These are phyloP conservation scores for Carettochelys insculpta DNA, from an alignment of 2,113 vertebrate genomes.

Conservation along the genomic window DNA sequence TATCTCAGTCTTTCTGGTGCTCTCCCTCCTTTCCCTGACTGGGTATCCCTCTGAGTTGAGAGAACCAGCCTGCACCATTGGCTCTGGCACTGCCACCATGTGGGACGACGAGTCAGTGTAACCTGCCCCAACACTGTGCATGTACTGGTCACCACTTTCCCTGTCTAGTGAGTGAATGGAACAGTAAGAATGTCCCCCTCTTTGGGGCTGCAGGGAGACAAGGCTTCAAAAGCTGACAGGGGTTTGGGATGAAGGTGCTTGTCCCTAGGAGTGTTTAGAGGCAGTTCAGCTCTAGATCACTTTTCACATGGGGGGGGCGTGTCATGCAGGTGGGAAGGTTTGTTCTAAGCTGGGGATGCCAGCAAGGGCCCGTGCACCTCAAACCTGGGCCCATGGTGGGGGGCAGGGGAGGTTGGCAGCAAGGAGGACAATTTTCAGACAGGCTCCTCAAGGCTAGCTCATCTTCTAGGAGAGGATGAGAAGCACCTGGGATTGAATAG, in stretches of 20 bases:
- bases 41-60: neutral
- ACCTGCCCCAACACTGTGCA: neutral
- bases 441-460: neutral
- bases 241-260: neutral
- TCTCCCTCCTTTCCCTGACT: neutral
- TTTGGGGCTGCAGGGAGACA: neutral
- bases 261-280: neutral
- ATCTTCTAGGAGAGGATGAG: neutral
- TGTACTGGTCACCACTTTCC: neutral
- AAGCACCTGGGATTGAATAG: neutral
- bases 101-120: neutral
- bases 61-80: neutral
- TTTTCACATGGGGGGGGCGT: neutral
- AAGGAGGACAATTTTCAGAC: neutral
- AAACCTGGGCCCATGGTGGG: neutral
- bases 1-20: neutral
- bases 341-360: neutral
- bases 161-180: neutral
- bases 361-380: neutral
- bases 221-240: neutral
- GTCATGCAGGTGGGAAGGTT: neutral
- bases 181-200: too few relatives aligned
- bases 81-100: neutral
- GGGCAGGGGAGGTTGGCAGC: neutral
- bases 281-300: neutral